Conservation (phyloP, 2,797 vertebrate genomes). For the Mormyrus proboscirostris region DNA sequence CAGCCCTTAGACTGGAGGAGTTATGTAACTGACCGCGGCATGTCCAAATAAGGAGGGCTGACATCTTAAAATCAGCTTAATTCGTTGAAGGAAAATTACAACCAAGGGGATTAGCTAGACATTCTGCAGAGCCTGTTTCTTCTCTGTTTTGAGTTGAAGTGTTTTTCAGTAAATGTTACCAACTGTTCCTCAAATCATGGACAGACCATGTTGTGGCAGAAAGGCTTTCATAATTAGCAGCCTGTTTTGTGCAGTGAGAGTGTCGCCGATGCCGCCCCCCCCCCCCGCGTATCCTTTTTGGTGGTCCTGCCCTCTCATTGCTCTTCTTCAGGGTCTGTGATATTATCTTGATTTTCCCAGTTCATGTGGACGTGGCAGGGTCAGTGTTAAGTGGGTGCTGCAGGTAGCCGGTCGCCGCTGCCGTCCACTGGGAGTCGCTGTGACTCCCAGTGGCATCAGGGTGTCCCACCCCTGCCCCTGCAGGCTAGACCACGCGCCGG, state of each 20-base stretch:
- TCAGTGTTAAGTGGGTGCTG: background rate
- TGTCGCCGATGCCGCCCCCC: background rate
- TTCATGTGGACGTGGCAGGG: background rate
- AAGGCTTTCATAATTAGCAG: background rate
- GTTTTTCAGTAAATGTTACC: background rate
- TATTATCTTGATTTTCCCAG: background rate
- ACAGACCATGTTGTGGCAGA: background rate
- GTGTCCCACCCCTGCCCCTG: constrained; percentile 44
- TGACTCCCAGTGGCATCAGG: constrained; percentile 41
- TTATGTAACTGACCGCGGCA: background rate
- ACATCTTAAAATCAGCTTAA: background rate
- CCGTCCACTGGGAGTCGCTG: background rate
- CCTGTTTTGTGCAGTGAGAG: background rate
- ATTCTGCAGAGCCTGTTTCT: background rate
- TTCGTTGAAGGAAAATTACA: background rate
- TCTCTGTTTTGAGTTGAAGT: background rate
- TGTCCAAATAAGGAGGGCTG: background rate
- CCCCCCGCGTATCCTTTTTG: background rate
- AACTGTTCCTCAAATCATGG: background rate
- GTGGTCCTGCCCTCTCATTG: background rate
- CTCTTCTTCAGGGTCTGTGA: background rate
- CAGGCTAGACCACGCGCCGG: constrained; percentile 36
- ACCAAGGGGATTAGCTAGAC: background rate
- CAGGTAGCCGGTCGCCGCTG: background rate
- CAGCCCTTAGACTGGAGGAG: background rate